Evolutionary conservation across 1,140 invertebrate species (phyloP), one percentile per base, ranked within the genome.

Genomic region (Penaeus japonicus): DNA sequence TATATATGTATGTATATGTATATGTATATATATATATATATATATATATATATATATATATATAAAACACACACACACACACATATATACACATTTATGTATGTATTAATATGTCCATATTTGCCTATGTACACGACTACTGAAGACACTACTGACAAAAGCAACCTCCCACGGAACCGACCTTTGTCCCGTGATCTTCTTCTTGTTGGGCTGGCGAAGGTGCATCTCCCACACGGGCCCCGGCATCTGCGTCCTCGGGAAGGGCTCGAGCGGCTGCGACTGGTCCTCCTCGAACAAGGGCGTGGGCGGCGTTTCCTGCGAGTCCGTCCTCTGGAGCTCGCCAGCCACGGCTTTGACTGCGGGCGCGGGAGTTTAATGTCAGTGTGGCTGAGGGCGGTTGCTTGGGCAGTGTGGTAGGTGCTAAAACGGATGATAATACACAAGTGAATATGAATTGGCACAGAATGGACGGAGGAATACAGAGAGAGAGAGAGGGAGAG

Each of bases 181-280:
- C 95, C 95, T 94, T 91, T 98, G 97, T 7, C 97, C 97, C 0
- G 98, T 99, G 85, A 99, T 97, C 93, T 99, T 99, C 94, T 99
- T 99, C 92, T 99, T 99, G 91, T 97, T 98, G 7, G 98, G 98
- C 91, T 99, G 97, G 22, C 98, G 94, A 47, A 99, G 93, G 89
- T 99, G 96, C 95, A 99, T 97, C 92, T 99, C 98, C 98, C 98
- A 99, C 30, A 97, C 97, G n/a, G 97, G 95, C 0, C 95, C 97
- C 0, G 93, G 93, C 91, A 96, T 97, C 65, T 94, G 94, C 1
- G 96, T 94, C 79, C 97, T 94, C 5, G 97, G 97, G 92, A 98
- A 99, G 30, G 97, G 96, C 93, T 98, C 97, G 24, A 99, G 93
- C 0, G 98, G 98, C 92, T 97, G 96, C 1, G 97, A 97, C 32